These are phyloP conservation scores for Agapostemon virescens DNA, from an alignment of 2,888 invertebrate species.

Conservation along the genomic window DNA sequence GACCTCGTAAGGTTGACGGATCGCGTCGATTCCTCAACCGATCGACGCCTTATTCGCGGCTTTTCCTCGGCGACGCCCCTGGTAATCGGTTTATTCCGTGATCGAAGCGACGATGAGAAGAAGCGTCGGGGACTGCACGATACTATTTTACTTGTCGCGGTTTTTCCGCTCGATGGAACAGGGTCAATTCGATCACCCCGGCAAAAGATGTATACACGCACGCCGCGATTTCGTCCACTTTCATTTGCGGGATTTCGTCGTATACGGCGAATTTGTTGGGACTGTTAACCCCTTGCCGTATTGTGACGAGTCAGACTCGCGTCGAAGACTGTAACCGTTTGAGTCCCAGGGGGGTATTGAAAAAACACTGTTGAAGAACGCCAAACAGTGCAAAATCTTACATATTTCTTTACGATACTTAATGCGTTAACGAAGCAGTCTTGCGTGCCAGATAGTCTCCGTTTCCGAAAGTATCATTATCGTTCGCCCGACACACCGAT, in stretches of 20 bases:
- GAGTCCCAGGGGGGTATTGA: no score
- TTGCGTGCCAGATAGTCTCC: no score
- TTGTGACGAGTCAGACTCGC: no score
- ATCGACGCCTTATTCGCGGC: conserved; percentile 25
- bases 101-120: conserved; percentile 7
- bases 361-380: no score
- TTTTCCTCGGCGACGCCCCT: conserved; percentile 14
- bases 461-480: no score
- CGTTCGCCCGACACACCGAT: no score
- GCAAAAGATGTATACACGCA: not conserved
- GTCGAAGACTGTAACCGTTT: no score
- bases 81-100: conserved; percentile 23
- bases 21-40: conserved; percentile 25
- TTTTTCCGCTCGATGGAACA: not conserved
- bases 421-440: no score
- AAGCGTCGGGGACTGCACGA: not conserved
- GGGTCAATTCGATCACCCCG: not conserved
- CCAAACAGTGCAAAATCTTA: no score
- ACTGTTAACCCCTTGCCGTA: no score
- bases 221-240: not conserved
- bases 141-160: conserved; percentile 1
- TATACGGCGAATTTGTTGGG: not conserved
- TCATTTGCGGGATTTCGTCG: not conserved
- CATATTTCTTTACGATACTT: no score
- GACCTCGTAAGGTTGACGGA: conserved; percentile 31